phyloP scores from a whole-genome alignment of 2,888 invertebrate species.

The Dolichomitus sp. region DNA sequence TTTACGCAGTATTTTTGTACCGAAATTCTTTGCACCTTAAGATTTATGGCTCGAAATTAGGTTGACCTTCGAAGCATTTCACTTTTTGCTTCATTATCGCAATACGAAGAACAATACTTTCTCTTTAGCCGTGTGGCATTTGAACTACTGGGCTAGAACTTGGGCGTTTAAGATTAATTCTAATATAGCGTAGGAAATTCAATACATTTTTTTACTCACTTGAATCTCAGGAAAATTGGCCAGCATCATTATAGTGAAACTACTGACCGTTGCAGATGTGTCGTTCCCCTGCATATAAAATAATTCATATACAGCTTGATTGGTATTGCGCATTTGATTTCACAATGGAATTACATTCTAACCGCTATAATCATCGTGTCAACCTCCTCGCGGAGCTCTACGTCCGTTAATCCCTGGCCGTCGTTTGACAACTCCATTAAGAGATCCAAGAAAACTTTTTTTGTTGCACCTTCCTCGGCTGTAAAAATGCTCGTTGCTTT shows the following conservation, averaged over 20 bases:
- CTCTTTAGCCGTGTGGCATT: no score
- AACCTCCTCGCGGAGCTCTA: conserved; percentile 88
- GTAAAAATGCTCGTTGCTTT: conserved; percentile 6
- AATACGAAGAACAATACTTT: no score
- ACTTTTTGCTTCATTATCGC: no score
- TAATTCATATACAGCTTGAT: conserved; percentile 85
- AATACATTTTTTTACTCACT: conserved; percentile 59
- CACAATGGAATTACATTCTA: conserved; percentile 73
- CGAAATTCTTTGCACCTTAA: no score
- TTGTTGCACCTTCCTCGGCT: conserved; percentile 64
- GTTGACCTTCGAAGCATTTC: no score
- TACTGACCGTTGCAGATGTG: conserved; percentile 73
- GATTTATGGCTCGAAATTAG: no score
- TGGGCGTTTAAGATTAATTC: no score
- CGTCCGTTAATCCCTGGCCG: conserved; percentile 87
- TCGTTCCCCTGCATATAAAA: conserved; percentile 72
- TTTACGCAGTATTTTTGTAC: no score
- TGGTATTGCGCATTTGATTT: not conserved
- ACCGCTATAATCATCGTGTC: conserved; percentile 88
- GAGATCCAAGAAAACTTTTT: conserved; percentile 87
- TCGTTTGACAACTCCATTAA: conserved; percentile 87
- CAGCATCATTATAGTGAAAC: conserved; percentile 72
- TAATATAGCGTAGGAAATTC: no score
- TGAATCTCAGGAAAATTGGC: conserved; percentile 74
- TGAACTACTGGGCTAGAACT: no score